Base-by-base conservation (phyloP, 2,113 vertebrate species). In the Leptocoma aspasia region DNA sequence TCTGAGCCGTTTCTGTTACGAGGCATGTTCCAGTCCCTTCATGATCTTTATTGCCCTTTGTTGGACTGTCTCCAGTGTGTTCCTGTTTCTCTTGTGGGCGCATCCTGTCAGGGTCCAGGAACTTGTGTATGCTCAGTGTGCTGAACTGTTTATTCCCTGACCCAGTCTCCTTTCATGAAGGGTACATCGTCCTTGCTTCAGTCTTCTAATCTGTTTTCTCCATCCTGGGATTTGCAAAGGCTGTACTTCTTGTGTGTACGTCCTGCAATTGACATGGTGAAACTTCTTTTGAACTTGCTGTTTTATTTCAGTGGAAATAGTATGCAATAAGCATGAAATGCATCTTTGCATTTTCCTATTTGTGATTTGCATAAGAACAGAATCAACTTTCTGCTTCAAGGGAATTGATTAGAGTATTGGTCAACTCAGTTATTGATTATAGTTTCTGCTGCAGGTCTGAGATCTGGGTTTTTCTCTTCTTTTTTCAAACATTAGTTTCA, bases 281-380 rank as follows among this genome's bases (percentile, higher is more conserved):
- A 77, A 31, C 22, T 87, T n/a, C 24, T 31, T 81, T 64, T 31
- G 47, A 65, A 56, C n/a, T 42, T 44, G 6, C 2, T 61, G 8
- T 44, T 95, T 82, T 65, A n/a, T 76, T 90, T 93, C 56, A 30
- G n/a, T 52, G 37, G 54, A 56, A 82, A 22, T 35, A 53, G 17
- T 42, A 8, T 70, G n/a, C 37, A 73, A 1, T 61, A 61, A 64
- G 33, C n/a, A 26, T 0, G 0, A 42, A 37, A 53, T 4, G 0
- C 31, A 14, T n/a, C 13, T 50, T 56, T 54, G 13, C 23, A 6
- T 56, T 78, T 70, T 91, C 42, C 39, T 70, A 9, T 33, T 42
- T 70, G 21, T 39, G 45, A 47, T 69, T 78, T 44, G 21, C 3
- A 0, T 45, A 61, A 52, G 50, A 66, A 15, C 11, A 77, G 39